These are phyloP conservation scores for Elymnias hypermnestra DNA, from an alignment of 1,140 invertebrate genomes.

Conservation along the genomic window DNA sequence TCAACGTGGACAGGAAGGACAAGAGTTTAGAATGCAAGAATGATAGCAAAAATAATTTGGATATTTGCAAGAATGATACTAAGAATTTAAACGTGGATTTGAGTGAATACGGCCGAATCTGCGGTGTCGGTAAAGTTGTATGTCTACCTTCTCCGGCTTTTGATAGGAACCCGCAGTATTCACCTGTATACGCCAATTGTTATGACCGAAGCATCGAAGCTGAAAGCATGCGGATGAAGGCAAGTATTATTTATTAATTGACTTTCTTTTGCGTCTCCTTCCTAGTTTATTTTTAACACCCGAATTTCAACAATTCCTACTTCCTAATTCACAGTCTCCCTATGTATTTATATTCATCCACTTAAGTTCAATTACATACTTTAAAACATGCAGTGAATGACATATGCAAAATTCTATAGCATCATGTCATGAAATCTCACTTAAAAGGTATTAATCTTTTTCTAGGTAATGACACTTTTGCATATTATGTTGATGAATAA, in stretches of 20 bases:
- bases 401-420: no score
- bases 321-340: no score
- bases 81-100: slow-evolving; percentile 22
- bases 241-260: slow-evolving; percentile 25
- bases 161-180: slow-evolving; percentile 59
- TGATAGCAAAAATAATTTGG: slow-evolving; percentile 14
- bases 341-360: no score
- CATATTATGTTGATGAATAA: no score
- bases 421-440: no score
- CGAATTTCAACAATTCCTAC: no score
- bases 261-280: not conserved
- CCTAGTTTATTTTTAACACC: no score
- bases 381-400: no score
- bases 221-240: slow-evolving; percentile 52
- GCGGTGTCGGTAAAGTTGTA: slow-evolving; percentile 29
- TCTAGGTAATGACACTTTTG: no score
- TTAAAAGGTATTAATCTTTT: no score
- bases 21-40: slow-evolving; percentile 9
- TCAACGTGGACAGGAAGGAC: slow-evolving; percentile 37
- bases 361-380: no score
- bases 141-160: slow-evolving; percentile 45
- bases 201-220: slow-evolving; percentile 55
- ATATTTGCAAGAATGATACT: slow-evolving; percentile 11
- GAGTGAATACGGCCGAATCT: slow-evolving; percentile 39
- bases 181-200: slow-evolving; percentile 51